Percentiles rank a stretch among this genome's conserved stretches.
phyloP scores from a whole-genome alignment of 2,888 invertebrate genomes.

The Hypercompe scribonia region DNA sequence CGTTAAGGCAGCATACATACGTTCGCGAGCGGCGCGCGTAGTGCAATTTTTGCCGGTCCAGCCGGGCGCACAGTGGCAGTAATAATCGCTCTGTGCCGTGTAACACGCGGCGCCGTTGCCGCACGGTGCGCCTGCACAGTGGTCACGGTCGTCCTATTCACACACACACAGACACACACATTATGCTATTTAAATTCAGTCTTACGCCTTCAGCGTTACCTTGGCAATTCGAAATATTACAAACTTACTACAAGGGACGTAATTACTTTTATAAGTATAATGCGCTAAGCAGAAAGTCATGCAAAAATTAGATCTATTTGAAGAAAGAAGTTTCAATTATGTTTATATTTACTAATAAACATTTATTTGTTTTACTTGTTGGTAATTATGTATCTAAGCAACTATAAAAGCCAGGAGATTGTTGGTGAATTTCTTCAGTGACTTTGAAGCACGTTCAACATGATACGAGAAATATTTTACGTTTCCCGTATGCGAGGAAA shows the following conservation, averaged over 20 bases:
- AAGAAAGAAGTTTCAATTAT: not conserved
- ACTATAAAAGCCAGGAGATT: too few species aligned
- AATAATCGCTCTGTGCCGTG: constrained; percentile 95
- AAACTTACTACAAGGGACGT: not conserved
- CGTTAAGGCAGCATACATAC: constrained; percentile 60
- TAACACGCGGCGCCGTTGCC: constrained; percentile 94
- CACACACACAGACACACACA: constrained; percentile 4
- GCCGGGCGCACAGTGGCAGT: constrained; percentile 95
- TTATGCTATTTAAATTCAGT: not conserved
- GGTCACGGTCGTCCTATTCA: constrained; percentile 93
- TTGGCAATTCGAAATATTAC: not conserved
- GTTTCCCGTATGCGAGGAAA: not conserved
- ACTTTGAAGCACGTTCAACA: too few species aligned
- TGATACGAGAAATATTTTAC: not conserved
- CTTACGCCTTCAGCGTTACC: not conserved
- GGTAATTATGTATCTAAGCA: not conserved
- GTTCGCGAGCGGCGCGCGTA: constrained; percentile 81
- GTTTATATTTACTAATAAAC: not conserved
- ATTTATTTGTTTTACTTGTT: not conserved
- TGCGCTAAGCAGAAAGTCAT: not conserved
- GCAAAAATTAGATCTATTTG: not conserved
- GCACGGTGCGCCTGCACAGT: constrained; percentile 96
- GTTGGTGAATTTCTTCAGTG: too few species aligned
- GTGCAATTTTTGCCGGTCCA: constrained; percentile 96
- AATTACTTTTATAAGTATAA: too few species aligned